These are phyloP conservation scores for Andricus grossulariae DNA, from an alignment of 1,140 invertebrate genomes.

Conservation along the genomic window DNA sequence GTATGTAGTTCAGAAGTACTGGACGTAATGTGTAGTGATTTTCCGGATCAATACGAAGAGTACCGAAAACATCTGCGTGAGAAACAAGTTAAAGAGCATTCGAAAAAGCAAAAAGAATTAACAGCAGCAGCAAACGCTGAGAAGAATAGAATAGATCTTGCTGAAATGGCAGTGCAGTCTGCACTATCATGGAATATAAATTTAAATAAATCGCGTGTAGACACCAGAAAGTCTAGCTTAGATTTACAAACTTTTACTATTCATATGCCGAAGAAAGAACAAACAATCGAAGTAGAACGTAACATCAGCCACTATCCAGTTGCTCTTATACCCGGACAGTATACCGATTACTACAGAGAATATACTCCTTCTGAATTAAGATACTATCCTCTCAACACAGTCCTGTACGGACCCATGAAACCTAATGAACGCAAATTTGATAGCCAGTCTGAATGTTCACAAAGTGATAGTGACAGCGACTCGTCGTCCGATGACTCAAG, in stretches of 20 bases:
- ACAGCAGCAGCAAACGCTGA: slow-evolving; percentile 76
- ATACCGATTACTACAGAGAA: slow-evolving; percentile 87
- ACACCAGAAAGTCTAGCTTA: slow-evolving; percentile 82
- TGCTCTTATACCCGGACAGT: slow-evolving; percentile 94
- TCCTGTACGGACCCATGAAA: slow-evolving; percentile 84
- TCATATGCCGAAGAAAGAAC: slow-evolving; percentile 80
- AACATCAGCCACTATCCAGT: slow-evolving; percentile 90
- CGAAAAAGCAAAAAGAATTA: slow-evolving; percentile 81
- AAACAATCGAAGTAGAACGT: slow-evolving; percentile 72
- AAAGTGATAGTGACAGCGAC: slow-evolving; percentile 77
- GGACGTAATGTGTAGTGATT: slow-evolving; percentile 96
- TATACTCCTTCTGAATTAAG: slow-evolving; percentile 80
- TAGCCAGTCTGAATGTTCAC: slow-evolving; percentile 77
- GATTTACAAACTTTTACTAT: slow-evolving; percentile 87
- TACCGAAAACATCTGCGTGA: slow-evolving; percentile 90
- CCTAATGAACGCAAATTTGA: slow-evolving; percentile 76
- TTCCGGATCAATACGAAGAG: slow-evolving; percentile 96
- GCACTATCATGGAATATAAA: slow-evolving; percentile 92
- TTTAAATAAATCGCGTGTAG: slow-evolving; percentile 86
- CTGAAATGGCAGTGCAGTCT: slow-evolving; percentile 90
- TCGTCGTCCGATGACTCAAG: slow-evolving; percentile 79
- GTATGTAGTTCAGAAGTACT: slow-evolving; percentile 93
- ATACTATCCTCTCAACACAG: slow-evolving; percentile 95
- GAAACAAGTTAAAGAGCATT: slow-evolving; percentile 84
- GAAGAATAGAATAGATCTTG: slow-evolving; percentile 82